Percentiles rank a stretch among this genome's conserved stretches.
Evolutionary conservation across 2,797 vertebrate species (phyloP).

Genomic region (Onychomys leucogaster): DNA sequence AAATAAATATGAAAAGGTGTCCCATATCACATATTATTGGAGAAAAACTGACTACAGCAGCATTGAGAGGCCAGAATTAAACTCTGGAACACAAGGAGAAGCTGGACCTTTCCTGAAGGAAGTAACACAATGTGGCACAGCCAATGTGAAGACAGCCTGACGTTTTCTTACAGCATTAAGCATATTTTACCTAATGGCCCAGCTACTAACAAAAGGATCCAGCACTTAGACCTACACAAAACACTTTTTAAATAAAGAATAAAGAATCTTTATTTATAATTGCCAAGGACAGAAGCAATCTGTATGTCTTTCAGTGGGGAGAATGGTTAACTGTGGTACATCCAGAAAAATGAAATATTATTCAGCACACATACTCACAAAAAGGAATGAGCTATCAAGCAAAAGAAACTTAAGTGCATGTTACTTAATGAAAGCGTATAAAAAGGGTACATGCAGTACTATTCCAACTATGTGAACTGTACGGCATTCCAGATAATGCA

Average conservation of each 20-base stretch:
- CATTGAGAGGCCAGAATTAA: neutral
- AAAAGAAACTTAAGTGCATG: neutral
- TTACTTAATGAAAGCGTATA: neutral
- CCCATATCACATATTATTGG: neutral
- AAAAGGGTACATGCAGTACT: neutral
- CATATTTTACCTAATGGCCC: neutral
- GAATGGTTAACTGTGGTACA: neutral
- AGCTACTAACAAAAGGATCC: neutral
- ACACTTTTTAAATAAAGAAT: neutral
- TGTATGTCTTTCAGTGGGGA: neutral
- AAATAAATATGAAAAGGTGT: neutral
- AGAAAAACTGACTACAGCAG: neutral
- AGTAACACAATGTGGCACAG: neutral
- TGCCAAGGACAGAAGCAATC: neutral
- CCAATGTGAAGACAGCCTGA: neutral
- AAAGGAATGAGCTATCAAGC: neutral
- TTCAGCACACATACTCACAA: neutral
- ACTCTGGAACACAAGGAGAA: neutral
- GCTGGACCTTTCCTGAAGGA: neutral
- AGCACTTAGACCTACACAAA: neutral
- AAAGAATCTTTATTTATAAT: neutral
- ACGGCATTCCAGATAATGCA: neutral
- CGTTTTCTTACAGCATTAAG: neutral
- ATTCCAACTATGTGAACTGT: neutral
- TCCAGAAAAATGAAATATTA: slow-evolving; percentile 14